Evolutionary conservation across 2,797 vertebrate species (phyloP).

Genomic region (Tinamus major): DNA sequence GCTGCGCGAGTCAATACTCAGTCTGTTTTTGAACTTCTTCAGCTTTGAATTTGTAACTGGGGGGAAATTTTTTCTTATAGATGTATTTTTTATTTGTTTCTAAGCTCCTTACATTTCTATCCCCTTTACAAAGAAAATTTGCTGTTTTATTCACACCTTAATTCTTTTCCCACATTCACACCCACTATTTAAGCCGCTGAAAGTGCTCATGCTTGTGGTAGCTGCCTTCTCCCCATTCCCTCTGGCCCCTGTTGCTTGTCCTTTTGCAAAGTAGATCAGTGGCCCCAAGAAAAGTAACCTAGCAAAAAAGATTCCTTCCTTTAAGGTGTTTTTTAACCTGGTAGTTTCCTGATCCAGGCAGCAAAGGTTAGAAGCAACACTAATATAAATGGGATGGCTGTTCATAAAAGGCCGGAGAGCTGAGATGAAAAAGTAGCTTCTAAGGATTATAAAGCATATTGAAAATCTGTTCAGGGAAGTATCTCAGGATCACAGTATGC

Average conservation of each 20-base stretch:
- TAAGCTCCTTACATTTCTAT: not conserved
- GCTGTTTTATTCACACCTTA: not conserved
- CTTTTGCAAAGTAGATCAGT: not conserved
- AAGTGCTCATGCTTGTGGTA: not conserved
- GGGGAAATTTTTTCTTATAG: not conserved
- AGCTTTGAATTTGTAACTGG: not conserved
- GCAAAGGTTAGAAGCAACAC: not conserved
- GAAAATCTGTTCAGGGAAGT: not conserved
- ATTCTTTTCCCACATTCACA: not conserved
- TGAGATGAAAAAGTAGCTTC: not conserved
- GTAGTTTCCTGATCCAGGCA: not conserved
- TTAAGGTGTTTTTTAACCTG: not conserved
- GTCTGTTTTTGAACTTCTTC: constrained; percentile 9
- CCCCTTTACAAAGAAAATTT: not conserved
- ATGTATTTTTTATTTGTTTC: not conserved
- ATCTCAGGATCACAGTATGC: not conserved
- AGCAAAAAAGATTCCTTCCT: not conserved
- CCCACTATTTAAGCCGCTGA: not conserved
- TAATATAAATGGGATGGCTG: not conserved
- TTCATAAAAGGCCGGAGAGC: not conserved
- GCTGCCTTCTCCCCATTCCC: not conserved
- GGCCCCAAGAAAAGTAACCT: not conserved
- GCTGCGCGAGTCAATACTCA: not conserved
- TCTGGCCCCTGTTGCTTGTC: no score
- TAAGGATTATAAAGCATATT: not conserved